Evolutionary conservation across 2,888 invertebrate species (phyloP), one percentile per base, ranked within the genome.

Genomic region (Marasmarcha lunaedactyla): DNA sequence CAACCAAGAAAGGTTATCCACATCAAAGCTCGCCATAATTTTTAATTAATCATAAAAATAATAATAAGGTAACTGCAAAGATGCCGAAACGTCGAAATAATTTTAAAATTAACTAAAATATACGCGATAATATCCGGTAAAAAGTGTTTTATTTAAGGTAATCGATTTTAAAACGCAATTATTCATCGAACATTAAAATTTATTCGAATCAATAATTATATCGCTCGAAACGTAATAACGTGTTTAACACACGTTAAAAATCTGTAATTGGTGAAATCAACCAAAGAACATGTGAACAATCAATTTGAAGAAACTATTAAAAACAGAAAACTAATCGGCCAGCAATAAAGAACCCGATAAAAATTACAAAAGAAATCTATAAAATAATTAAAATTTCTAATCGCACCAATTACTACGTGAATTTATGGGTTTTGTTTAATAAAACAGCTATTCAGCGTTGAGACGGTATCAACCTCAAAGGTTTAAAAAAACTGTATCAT

Each of bases 361-460:
- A n/a, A 70, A 73, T 73, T 77, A 79, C 74, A 79, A 78, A 77
- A 78, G 78, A 74, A 79, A 74, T 71, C 72, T 63, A 73, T 77
- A 74, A 76, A 79, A 77, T 78, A 64, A 76, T 78, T 71, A 70
- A 55, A 69, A 69, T 70, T 69, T 74, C 69, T 77, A 79, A 78
- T 77, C 71, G 67, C 51, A 62, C 78, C 79, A 79, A 79, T 79
- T 79, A 79, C 65, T 54, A 49, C 42, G 49, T 57, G 65, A 57
- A 73, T 78, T 79, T 78, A 79, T 77, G 63, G 72, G 3, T 67
- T 65, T 65, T 64, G 61, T 63, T 65, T 59, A 61, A 59, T 59
- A 62, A 50, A 49, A 39, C 4, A 9, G 6, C 30, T 30, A 20
- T 20, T 20, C 20, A 20, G 20, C 20, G 46, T 49, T 50, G 44